Base-by-base conservation (phyloP, 2,113 vertebrate species). In the Centropus bengalensis region DNA sequence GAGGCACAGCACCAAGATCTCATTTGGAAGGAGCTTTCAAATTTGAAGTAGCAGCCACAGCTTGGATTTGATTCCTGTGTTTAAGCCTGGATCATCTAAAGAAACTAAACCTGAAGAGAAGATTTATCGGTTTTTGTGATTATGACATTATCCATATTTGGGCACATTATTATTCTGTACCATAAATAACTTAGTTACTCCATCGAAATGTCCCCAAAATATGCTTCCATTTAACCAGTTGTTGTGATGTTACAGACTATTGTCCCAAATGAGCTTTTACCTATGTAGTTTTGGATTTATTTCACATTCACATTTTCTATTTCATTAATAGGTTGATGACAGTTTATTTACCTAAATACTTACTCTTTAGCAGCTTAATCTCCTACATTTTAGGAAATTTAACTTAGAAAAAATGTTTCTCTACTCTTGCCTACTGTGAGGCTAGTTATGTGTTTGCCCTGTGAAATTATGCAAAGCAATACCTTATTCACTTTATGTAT, bases 321-420 rank as follows among this genome's bases (percentile, higher is more conserved):
- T 86, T 88, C 58, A 80, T 94, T 95, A 55, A 45, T 62, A 24
- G 67, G n/a, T 79, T 88, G 44, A 78, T 86, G 79, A n/a, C 62
- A 88, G 18, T 45, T 95, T 90, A 78, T 94, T 93, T 75, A 81
- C 33, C 38, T 66, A 79, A 80, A 78, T 70, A 79, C 38, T 90
- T 89, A 38, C 38, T 54, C 9, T 14, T 1, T 6, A 85, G 13
- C 55, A 87, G 7, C 23, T 80, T 86, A 74, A 86, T 60, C 16
- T 91, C 76, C 71, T 86, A 22, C 74, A 44, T 90, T 94, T 86
- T 66, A 67, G 56, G 51, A 15, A 56, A 36, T 68, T 36, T 76
- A 51, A 38, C 19, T 49, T 8, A 58, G 26, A 84, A 91, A 83
- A 69, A 36, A 90, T 58, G 30, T 80, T 79, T 49, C 11, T 66